Evolutionary conservation across 2,113 vertebrate species (phyloP), one percentile per base, ranked within the genome.

Genomic region (Anhinga anhinga): DNA sequence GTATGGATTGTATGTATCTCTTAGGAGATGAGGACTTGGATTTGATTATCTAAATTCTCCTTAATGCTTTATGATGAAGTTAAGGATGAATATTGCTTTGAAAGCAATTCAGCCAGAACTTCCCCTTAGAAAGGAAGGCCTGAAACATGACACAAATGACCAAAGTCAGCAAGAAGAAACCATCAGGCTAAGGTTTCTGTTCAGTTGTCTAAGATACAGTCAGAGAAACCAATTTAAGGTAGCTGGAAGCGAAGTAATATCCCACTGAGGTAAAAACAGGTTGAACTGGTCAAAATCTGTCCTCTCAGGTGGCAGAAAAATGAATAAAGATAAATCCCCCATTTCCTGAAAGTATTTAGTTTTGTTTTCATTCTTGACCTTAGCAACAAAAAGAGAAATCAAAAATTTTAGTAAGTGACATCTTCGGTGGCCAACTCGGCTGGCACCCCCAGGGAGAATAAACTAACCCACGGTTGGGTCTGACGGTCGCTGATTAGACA

Each of bases 11-110:
- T 52, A 66, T 18, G 26, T 61, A 86, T 74, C 91, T 88, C 88
- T 79, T 34, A 88, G 80, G 87, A 86, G 88, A 93, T 53, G 90
- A 90, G 76, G 86, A 86, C 82, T 91, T 47, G 61, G 88, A 88
- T 95, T 96, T 96, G 89, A 97, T 97, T 96, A 94, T 82, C 95
- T 96, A 93, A 89, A 93, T 85, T 88, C 87, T 79, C 91, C 88
- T 88, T 92, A 93, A 71, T 94, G 84, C 92, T 95, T 77, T 93
- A 87, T 89, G 92, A 89, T 77, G 91, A 97, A 88, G 59, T 74
- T 88, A 95, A 93, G 88, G 88, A 95, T 82, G 92, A 81, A 69
- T 49, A 72, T 88, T 82, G 92, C 85, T 95, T 30, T 81, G 86
- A 97, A 95, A 96, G 74, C 91, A 79, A 94, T 65, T 92, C 90